Evolutionary conservation across 2,113 vertebrate genomes (phyloP), one percentile per base, ranked within the genome.

Genomic region (Hippocampus mohnikei): DNA sequence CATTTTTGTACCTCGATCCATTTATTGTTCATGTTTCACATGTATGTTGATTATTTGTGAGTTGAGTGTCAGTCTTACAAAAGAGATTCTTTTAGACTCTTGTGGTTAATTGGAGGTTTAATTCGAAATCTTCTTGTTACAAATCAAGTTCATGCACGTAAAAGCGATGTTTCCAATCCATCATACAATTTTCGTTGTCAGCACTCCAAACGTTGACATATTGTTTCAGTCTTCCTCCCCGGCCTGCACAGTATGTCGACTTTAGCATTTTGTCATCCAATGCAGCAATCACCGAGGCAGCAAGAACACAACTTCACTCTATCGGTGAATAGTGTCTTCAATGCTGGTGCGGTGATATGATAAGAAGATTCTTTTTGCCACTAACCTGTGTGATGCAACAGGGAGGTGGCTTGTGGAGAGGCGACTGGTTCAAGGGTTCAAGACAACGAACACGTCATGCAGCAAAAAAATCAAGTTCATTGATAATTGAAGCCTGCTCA

Each of bases 341-440:
- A 8, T 42, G 66, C 9, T 16, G 23, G 3, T 59, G 27, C 29
- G 70, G 37, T 10, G 73, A 18, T 8, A 4, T 75, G 81, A 81
- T 71, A 84, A 86, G 80, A 80, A 81, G 56, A 60, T 16, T 29
- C 55, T 58, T 58, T 81, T 79, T 55, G 16, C 11, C 25, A 74
- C n/a, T 62, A 60, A n/a, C 11, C 21, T 2, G 4, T 44, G 21
- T 60, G 70, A 73, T 12, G 16, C 66, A 71, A 75, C 59, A 5
- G 5, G 37, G 1, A 15, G 27, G 65, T 72, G 67, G 62, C 55
- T 73, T n/a, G 1, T 44, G 9, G 8, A n/a, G 6, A 12, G 64
- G 9, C 27, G 13, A 33, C 25, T 66, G 18, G 33, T 21, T 37
- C 52, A 23, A 83, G 55, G 61, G 80, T 77, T 75, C 66, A 84